These are phyloP conservation scores for Heliornis fulica DNA, from an alignment of 2,113 vertebrate genomes.

Conservation along the genomic window DNA sequence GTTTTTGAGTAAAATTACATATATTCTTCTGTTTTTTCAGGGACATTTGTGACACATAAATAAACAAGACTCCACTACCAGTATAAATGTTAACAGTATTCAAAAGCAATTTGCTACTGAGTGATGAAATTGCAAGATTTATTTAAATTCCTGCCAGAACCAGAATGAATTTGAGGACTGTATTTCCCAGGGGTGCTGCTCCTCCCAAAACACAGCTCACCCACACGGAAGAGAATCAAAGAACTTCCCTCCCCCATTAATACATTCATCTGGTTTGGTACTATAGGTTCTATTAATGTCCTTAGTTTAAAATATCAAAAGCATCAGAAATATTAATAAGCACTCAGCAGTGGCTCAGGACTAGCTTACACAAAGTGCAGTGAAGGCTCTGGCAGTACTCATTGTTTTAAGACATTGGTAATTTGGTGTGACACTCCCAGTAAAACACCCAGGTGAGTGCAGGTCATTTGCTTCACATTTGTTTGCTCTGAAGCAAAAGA, in stretches of 20 bases:
- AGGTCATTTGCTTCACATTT: neutral
- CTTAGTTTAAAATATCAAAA: neutral
- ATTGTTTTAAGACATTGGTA: neutral
- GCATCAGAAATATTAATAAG: neutral
- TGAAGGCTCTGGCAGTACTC: neutral
- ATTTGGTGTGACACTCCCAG: neutral
- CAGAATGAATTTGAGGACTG: neutral
- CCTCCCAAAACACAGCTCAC: neutral
- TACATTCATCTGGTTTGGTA: neutral
- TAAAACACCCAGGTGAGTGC: accelerated
- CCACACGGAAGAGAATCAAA: neutral
- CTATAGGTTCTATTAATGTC: neutral
- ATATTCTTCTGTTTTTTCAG: neutral
- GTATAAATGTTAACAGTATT: neutral
- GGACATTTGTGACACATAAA: neutral
- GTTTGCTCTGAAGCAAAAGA: neutral
- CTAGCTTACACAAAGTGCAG: neutral
- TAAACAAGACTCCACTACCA: neutral
- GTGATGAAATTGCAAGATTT: neutral
- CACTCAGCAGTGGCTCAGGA: neutral
- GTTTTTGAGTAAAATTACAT: neutral
- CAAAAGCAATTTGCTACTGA: neutral
- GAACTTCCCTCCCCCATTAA: neutral
- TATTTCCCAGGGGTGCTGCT: neutral
- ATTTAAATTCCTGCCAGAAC: neutral